Evolutionary conservation across 1,140 invertebrate genomes (phyloP).

Genomic region (Pseudomyrmex pallidus): DNA sequence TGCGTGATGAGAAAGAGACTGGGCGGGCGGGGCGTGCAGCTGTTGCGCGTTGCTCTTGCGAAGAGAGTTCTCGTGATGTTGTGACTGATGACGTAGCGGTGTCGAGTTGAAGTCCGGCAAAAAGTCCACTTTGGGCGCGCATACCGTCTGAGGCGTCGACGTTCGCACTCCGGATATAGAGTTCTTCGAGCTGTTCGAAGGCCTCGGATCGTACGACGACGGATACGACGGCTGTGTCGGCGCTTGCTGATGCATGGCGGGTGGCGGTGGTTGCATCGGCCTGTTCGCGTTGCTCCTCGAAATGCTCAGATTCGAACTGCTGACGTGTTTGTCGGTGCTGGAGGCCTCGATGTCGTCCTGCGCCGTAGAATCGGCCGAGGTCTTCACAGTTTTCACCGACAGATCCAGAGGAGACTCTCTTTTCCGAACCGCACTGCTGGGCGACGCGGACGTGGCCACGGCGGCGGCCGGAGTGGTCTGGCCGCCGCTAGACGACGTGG

Average conservation of each 20-base stretch:
- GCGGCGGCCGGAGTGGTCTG: slow-evolving; percentile 51
- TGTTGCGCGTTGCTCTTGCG: slow-evolving; percentile 71
- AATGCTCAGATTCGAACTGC: slow-evolving; percentile 63
- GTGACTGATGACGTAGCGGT: slow-evolving; percentile 75
- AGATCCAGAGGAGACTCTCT: slow-evolving; percentile 92
- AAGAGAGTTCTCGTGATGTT: slow-evolving; percentile 67
- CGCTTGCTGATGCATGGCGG: slow-evolving; percentile 63
- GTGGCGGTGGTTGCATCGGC: slow-evolving; percentile 75
- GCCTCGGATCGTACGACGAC: slow-evolving; percentile 69
- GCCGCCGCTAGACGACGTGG: slow-evolving; percentile 47
- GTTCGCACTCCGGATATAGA: slow-evolving; percentile 72
- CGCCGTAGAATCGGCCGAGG: slow-evolving; percentile 93
- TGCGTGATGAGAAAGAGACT: slow-evolving; percentile 64
- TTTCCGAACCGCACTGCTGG: slow-evolving; percentile 83
- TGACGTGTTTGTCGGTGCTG: slow-evolving; percentile 73
- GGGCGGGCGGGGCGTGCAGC: slow-evolving; percentile 67
- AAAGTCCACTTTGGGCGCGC: slow-evolving; percentile 90
- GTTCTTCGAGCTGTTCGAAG: slow-evolving; percentile 63
- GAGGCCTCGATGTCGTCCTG: slow-evolving; percentile 88
- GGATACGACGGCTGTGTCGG: slow-evolving; percentile 56
- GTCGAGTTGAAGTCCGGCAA: slow-evolving; percentile 88
- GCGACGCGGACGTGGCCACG: slow-evolving; percentile 47
- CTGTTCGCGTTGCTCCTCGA: slow-evolving; percentile 75
- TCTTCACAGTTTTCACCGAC: slow-evolving; percentile 94
- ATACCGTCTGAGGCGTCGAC: slow-evolving; percentile 79